Conservation (phyloP, 2,797 vertebrate genomes). For the Phoxinus dragarum region DNA sequence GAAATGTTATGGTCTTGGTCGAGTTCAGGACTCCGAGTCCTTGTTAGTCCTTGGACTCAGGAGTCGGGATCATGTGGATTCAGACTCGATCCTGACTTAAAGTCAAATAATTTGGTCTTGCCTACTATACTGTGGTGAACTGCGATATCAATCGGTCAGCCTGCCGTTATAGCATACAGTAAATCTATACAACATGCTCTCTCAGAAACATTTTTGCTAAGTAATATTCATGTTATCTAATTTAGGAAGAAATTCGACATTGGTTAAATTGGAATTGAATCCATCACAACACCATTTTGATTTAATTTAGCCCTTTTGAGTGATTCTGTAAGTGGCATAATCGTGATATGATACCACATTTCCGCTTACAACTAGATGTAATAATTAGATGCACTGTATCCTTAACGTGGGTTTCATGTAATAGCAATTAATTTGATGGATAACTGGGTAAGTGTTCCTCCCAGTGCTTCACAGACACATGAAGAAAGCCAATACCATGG, state of each 20-base stretch:
- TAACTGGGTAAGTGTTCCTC: not conserved
- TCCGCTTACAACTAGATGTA: not conserved
- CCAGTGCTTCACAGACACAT: no score
- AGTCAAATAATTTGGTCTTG: not conserved
- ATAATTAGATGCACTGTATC: slow-evolving; percentile 14
- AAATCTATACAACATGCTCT: not conserved
- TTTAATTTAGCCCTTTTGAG: slow-evolving; percentile 9
- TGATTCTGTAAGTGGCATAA: slow-evolving; percentile 10
- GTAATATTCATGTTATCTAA: not conserved
- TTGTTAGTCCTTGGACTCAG: not conserved
- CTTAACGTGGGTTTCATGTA: not conserved
- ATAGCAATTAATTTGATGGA: slow-evolving; percentile 12
- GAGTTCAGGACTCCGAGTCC: not conserved
- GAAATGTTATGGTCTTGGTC: not conserved
- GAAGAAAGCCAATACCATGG: not conserved
- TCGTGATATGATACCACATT: slow-evolving; percentile 20
- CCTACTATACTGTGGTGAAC: not conserved
- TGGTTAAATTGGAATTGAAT: not conserved
- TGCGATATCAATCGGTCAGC: not conserved
- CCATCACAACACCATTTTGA: not conserved
- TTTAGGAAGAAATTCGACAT: slow-evolving; percentile 15
- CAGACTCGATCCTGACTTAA: not conserved
- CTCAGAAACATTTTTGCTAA: not conserved
- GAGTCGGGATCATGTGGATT: not conserved
- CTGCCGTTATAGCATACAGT: not conserved